These are phyloP conservation scores for Alligator sinensis DNA, from an alignment of 2,113 vertebrate species.

Conservation along the genomic window DNA sequence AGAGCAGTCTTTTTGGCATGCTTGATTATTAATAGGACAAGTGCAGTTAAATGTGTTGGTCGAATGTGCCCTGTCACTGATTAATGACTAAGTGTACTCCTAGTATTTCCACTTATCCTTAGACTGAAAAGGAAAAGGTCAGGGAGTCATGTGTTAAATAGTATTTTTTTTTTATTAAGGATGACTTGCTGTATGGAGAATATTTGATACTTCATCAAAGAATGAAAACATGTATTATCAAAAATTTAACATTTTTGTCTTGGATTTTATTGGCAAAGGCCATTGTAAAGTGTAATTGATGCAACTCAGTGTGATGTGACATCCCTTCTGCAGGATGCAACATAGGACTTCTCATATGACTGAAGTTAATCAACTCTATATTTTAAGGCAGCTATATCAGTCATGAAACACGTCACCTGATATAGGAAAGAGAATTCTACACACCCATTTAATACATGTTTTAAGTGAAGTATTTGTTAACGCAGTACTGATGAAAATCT, in stretches of 20 bases:
- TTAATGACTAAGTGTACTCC: slow-evolving; percentile 48
- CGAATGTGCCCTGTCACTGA: slow-evolving; percentile 44
- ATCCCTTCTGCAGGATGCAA: slow-evolving; percentile 42
- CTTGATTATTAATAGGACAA: slow-evolving; percentile 71
- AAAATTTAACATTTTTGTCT: slow-evolving; percentile 54
- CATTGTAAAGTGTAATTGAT: slow-evolving; percentile 26
- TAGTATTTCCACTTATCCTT: slow-evolving; percentile 25
- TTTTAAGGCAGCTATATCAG: background rate
- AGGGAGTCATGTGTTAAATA: background rate
- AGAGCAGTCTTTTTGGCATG: slow-evolving; percentile 37
- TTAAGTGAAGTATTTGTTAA: background rate
- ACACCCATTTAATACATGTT: background rate
- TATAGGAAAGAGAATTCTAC: background rate
- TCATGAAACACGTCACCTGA: slow-evolving; percentile 10
- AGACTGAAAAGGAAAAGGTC: background rate
- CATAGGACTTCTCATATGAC: background rate
- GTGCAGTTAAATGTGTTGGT: slow-evolving; percentile 62
- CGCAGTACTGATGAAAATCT: background rate
- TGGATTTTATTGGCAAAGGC: slow-evolving; percentile 44
- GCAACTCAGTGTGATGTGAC: slow-evolving; percentile 22
- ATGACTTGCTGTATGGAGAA: slow-evolving; percentile 37
- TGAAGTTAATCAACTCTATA: slow-evolving; percentile 41
- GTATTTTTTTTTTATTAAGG: slow-evolving; percentile 25
- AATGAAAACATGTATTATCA: slow-evolving; percentile 20
- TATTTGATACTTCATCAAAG: slow-evolving; percentile 50